Percentiles rank a stretch among this genome's conserved stretches.
These are phyloP conservation scores for Erebia ligea DNA, from an alignment of 2,888 invertebrate genomes.

Conservation along the genomic window DNA sequence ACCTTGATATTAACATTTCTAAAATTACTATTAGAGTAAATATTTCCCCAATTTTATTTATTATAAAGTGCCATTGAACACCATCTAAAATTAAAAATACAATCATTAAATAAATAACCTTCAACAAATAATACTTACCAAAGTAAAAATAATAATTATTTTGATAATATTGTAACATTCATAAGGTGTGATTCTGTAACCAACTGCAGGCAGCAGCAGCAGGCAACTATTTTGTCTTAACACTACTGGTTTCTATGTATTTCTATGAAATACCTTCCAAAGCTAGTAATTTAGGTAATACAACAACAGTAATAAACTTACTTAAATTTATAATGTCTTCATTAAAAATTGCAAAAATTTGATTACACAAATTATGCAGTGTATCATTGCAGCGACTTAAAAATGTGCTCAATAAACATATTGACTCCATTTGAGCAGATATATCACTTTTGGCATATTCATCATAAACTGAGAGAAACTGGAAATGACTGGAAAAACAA, in stretches of 20 bases:
- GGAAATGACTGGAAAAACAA: conserved; percentile 73
- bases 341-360: conserved; percentile 87
- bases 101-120: background rate
- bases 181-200: no score
- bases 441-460: conserved; percentile 82
- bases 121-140: background rate
- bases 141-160: background rate
- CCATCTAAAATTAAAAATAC: conserved; percentile 60
- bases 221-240: no score
- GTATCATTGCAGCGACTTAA: conserved; percentile 88
- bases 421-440: conserved; percentile 81
- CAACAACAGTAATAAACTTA: conserved; percentile 50
- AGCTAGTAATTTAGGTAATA: background rate
- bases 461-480: conserved; percentile 86
- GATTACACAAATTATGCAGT: conserved; percentile 87
- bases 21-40: conserved; percentile 86
- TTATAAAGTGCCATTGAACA: conserved; percentile 73
- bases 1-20: conserved; percentile 82
- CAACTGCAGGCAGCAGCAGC: no score
- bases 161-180: no score
- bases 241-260: no score
- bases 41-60: conserved; percentile 85
- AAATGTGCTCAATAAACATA: conserved; percentile 87
- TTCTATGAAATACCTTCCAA: no score
- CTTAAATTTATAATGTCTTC: conserved; percentile 75